Percentiles rank a stretch among this genome's conserved stretches.
Evolutionary conservation across 2,888 invertebrate species (phyloP).

Genomic region (Drosophila nigricruria): DNA sequence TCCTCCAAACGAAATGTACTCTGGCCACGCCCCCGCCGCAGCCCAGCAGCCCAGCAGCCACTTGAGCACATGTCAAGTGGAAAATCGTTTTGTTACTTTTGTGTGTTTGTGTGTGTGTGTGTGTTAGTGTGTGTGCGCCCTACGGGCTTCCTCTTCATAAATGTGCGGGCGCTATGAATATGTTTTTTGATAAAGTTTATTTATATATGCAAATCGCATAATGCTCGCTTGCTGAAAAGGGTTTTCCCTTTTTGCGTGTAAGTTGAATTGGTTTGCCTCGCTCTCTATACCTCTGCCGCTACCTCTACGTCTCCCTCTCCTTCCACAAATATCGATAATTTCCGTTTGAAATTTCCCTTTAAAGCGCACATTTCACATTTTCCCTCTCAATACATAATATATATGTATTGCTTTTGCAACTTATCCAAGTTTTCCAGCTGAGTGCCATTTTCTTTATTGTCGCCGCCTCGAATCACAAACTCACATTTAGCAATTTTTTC

Average conservation of each 20-base stretch:
- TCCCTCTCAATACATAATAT: constrained; percentile 9
- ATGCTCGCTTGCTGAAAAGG: constrained; percentile 47
- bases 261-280: constrained; percentile 51
- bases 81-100: constrained; percentile 75
- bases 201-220: constrained; percentile 73
- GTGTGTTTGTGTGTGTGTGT: constrained; percentile 1
- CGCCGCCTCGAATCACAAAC: constrained; percentile 32
- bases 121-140: constrained; percentile 1
- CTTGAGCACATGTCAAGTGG: constrained; percentile 79
- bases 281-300: neutral
- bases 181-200: constrained; percentile 74
- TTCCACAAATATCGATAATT: constrained; percentile 40
- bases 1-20: constrained; percentile 30
- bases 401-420: constrained; percentile 44
- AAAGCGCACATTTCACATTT: constrained; percentile 31
- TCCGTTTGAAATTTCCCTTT: constrained; percentile 66
- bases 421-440: constrained; percentile 72
- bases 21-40: neutral
- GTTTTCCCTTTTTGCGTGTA: constrained; percentile 40
- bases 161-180: constrained; percentile 65
- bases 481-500: constrained; percentile 45
- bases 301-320: too few relatives aligned
- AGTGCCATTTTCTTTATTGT: constrained; percentile 58
- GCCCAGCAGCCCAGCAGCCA: constrained; percentile 57
- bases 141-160: constrained; percentile 23